These are phyloP conservation scores for Anhinga rufa DNA, from an alignment of 2,113 vertebrate genomes.

Conservation along the genomic window DNA sequence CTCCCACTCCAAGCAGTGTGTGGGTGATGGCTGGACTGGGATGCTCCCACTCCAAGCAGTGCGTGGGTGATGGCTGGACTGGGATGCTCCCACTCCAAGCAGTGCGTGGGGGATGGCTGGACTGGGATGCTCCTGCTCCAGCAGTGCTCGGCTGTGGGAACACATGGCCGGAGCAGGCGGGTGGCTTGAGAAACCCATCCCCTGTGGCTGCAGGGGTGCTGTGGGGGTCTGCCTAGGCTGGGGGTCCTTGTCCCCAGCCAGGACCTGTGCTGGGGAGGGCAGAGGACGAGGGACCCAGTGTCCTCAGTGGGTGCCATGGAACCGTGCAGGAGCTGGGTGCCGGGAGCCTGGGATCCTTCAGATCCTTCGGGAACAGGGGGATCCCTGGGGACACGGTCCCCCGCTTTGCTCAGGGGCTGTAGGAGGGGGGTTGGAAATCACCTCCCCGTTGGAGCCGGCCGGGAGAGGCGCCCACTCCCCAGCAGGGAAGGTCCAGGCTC, in stretches of 20 bases:
- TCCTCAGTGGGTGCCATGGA: not conserved
- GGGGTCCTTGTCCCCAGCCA: not conserved
- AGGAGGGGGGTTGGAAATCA: not conserved
- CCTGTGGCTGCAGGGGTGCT: too few relatives aligned
- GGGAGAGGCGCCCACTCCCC: not conserved
- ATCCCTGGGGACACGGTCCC: not conserved
- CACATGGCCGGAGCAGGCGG: accelerated
- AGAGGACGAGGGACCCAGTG: too few relatives aligned
- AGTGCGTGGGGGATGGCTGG: not conserved
- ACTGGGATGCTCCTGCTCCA: accelerated
- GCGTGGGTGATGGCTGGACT: not conserved
- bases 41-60: too few relatives aligned
- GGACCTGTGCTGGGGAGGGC: not conserved
- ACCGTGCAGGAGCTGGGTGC: not conserved
- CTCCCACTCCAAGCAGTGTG: not conserved
- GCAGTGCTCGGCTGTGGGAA: not conserved
- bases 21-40: not conserved
- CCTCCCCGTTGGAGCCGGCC: accelerated
- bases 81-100: accelerated
- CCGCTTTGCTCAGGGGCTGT: not conserved
- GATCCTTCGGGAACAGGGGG: not conserved
- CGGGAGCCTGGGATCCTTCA: not conserved
- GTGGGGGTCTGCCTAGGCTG: not conserved
- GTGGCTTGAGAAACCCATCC: accelerated
- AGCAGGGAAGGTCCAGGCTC: too few relatives aligned